These are phyloP conservation scores for Rutilus rutilus DNA, from an alignment of 2,113 vertebrate species.

Conservation along the genomic window DNA sequence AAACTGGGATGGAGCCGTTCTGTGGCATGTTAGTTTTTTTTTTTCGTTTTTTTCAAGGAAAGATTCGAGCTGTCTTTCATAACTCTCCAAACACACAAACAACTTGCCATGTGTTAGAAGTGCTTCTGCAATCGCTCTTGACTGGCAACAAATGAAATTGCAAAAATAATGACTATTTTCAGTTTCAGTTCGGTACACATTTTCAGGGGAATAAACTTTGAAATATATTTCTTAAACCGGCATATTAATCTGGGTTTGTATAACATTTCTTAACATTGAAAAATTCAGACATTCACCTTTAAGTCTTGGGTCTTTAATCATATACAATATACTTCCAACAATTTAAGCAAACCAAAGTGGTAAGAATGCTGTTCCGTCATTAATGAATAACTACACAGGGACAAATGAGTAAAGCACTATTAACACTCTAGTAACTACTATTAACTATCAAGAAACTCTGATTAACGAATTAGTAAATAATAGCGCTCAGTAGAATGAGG, in stretches of 20 bases:
- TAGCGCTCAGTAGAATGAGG: no score
- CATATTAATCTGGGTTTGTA: neutral
- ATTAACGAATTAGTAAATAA: no score
- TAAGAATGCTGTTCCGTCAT: no score
- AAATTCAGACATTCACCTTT: neutral
- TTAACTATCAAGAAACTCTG: no score
- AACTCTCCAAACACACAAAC: neutral
- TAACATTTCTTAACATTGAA: neutral
- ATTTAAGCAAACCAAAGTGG: no score
- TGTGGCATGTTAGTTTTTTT: neutral
- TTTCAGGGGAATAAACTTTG: neutral
- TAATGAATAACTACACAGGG: no score
- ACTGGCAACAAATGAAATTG: neutral
- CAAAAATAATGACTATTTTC: neutral
- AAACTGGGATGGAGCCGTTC: conserved; percentile 76
- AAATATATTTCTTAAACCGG: no score
- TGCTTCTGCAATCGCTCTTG: neutral
- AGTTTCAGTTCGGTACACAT: neutral
- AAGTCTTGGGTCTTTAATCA: no score
- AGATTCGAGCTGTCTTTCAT: conserved; percentile 15
- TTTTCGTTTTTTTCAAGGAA: neutral
- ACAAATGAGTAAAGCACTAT: no score
- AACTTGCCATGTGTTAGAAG: neutral
- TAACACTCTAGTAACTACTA: no score
- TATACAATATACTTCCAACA: no score